Evolutionary conservation across 2,797 vertebrate species (phyloP), one percentile per base, ranked within the genome.

Genomic region (Sebastes iracundus): DNA sequence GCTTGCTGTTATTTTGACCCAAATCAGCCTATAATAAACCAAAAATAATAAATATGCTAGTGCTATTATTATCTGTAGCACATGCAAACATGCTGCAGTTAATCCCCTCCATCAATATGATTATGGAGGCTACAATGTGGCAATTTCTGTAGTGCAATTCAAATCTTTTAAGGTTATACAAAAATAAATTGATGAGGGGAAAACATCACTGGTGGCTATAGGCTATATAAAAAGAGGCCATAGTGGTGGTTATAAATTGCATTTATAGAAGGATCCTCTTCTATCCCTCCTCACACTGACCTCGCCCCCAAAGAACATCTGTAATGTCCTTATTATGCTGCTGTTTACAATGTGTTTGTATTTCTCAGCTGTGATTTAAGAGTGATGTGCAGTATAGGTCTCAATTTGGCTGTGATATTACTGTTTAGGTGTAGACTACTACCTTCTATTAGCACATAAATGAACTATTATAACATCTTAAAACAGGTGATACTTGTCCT

Each of bases 1-100:
- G 30, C 70, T 42, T 59, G 32, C 35, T 49, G 61, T 63, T 61
- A 18, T 72, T 85, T 28, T 25, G 20, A 38, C 18, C 23, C 5
- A 64, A 35, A 65, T 61, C n/a, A 59, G 20, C 12, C 7, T 63
- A n/a, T 22, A 12, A 63, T 69, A 8, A 53, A 73, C 2, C 52
- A 12, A 8, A 18, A 49, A 70, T n/a, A 33, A 58, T 49, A 22
- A 38, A 22, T 11, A 22, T 46, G 55, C 53, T 53, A 9, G 16
- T 16, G 53, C 25, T 65, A 2, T n/a, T 52, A n/a, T n/a, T 6
- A 18, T 59, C 38, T 63, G 68, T 20, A 12, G 16, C 22, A 22
- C 22, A 60, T 23, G 5, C 63, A 53, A 46, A 80, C 73, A 76
- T 46, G 73, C 81, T 67, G 81, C 87, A 80, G 83, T 20, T 10